A percentile compares a stretch with the other conserved stretches of the same genome.
These are phyloP conservation scores for Chanos chanos DNA, from an alignment of 2,797 vertebrate genomes.

Conservation along the genomic window DNA sequence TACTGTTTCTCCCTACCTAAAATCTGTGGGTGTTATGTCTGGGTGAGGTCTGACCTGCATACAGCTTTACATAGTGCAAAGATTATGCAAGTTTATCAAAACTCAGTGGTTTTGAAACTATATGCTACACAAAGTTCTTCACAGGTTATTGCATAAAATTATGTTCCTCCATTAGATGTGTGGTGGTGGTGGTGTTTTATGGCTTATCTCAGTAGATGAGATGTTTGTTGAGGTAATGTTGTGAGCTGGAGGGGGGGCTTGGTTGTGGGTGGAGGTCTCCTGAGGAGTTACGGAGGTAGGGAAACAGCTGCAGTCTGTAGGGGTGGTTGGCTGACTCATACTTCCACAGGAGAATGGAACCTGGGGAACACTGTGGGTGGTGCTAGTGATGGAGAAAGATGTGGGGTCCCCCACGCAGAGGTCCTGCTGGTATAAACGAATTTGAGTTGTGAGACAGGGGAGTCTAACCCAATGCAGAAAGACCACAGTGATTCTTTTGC, in stretches of 20 bases:
- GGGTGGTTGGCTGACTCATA: slow-evolving; percentile 42
- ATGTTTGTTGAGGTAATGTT: slow-evolving; percentile 31
- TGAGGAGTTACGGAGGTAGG: slow-evolving; percentile 30
- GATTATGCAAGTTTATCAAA: too few relatives aligned
- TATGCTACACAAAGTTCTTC: too few relatives aligned
- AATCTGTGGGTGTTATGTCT: too few relatives aligned
- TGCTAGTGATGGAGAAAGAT: slow-evolving; percentile 21
- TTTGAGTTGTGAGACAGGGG: slow-evolving; percentile 29
- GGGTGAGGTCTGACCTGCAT: too few relatives aligned
- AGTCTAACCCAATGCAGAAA: slow-evolving; percentile 5
- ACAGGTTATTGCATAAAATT: too few relatives aligned
- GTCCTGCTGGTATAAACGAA: slow-evolving; percentile 29
- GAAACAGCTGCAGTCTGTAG: slow-evolving; percentile 44
- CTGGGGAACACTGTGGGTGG: slow-evolving; percentile 29
- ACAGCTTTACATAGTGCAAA: too few relatives aligned
- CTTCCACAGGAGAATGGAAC: slow-evolving; percentile 28
- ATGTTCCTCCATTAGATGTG: slow-evolving; percentile 21
- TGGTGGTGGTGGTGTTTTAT: slow-evolving; percentile 13
- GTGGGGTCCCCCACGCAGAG: slow-evolving; percentile 12
- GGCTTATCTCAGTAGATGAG: slow-evolving; percentile 26
- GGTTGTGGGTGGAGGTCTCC: slow-evolving; percentile 38
- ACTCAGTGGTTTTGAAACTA: too few relatives aligned
- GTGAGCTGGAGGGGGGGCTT: slow-evolving; percentile 31
- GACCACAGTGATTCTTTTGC: neutral
- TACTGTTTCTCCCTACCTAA: too few relatives aligned